phyloP scores from a whole-genome alignment of 2,888 invertebrate genomes.

The Parnassius apollo region DNA sequence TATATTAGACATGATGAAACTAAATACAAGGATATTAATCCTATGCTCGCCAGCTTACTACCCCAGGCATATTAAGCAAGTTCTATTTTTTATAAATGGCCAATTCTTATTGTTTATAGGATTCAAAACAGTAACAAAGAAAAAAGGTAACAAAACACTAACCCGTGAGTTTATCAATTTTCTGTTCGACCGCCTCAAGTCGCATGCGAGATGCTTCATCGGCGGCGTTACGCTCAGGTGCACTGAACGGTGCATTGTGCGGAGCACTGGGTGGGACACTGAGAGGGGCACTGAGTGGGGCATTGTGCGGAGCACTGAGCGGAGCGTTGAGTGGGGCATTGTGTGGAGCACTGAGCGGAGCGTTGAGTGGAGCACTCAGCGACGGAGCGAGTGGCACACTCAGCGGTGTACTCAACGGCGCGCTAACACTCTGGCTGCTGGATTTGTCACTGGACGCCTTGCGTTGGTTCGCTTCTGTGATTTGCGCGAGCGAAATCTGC shows the following conservation, averaged over 20 bases:
- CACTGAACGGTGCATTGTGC: constrained; percentile 29
- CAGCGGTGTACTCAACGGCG: constrained; percentile 30
- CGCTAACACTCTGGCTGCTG: constrained; percentile 50
- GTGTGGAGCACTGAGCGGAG: constrained; percentile 20
- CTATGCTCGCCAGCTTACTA: too few relatives aligned
- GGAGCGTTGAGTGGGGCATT: constrained; percentile 44
- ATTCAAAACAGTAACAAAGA: too few relatives aligned
- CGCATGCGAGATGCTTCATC: constrained; percentile 36
- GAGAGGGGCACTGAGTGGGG: constrained; percentile 28
- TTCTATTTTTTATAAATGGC: too few relatives aligned
- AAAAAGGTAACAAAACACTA: background rate
- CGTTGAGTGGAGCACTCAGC: constrained; percentile 3
- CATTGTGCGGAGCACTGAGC: constrained; percentile 30
- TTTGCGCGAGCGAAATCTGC: constrained; percentile 68
- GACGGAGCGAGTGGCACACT: constrained; percentile 9
- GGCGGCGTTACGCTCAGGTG: background rate
- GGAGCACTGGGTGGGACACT: constrained; percentile 32
- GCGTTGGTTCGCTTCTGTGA: constrained; percentile 67
- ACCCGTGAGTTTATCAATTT: constrained; percentile 66
- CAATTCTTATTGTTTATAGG: too few relatives aligned
- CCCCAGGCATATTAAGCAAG: too few relatives aligned
- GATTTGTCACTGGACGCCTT: constrained; percentile 67
- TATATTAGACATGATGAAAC: too few relatives aligned
- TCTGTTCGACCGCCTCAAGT: constrained; percentile 55
- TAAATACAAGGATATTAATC: too few relatives aligned